A percentile compares a stretch with the other conserved stretches of the same genome.
phyloP scores from a whole-genome alignment of 2,113 vertebrate genomes.

The Tylochromis polylepis region DNA sequence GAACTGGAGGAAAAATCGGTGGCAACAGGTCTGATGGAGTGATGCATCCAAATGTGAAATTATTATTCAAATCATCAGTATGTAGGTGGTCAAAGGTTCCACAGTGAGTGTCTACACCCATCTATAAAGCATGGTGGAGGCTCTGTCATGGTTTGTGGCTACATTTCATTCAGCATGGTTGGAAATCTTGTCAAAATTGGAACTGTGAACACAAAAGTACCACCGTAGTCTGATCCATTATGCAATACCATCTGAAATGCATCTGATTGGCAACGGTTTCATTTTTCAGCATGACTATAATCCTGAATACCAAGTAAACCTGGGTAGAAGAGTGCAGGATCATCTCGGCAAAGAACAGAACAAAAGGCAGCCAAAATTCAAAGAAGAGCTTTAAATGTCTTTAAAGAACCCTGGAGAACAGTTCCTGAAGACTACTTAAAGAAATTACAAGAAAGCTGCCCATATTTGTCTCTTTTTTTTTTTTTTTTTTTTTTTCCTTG shows the following conservation, averaged over 20 bases:
- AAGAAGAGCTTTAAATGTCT: neutral
- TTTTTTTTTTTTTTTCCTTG: too few relatives aligned
- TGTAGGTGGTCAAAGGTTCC: neutral
- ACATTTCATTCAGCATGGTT: accelerated
- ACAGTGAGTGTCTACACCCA: neutral
- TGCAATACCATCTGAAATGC: neutral
- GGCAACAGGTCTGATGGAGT: neutral
- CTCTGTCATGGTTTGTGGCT: neutral
- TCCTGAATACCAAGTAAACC: neutral
- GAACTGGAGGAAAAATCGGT: neutral
- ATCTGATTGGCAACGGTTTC: neutral
- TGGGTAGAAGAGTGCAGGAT: accelerated
- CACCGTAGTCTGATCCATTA: neutral
- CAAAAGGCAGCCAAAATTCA: neutral
- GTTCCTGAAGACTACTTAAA: neutral
- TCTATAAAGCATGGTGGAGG: neutral
- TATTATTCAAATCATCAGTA: neutral
- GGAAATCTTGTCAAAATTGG: neutral
- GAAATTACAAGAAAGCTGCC: neutral
- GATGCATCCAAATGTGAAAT: neutral
- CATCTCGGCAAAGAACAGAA: neutral
- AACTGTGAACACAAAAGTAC: neutral
- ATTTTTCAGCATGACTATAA: neutral
- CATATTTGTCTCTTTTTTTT: neutral
- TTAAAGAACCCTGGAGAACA: neutral